Evolutionary conservation across 2,797 vertebrate species (phyloP), one percentile per base, ranked within the genome.

Genomic region (Jordanella pulchra): DNA sequence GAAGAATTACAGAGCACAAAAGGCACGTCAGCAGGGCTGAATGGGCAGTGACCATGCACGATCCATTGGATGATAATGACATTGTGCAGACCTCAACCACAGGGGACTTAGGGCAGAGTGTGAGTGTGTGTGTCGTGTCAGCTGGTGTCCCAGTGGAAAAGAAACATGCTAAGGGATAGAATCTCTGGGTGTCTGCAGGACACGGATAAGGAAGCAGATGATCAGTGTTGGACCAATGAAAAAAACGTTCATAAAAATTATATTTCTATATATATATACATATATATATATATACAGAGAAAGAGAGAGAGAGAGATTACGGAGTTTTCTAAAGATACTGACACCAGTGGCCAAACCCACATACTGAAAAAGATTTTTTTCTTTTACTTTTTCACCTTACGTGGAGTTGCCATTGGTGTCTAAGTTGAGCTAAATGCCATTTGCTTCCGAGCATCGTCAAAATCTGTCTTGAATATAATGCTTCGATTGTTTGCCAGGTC

Each of bases 1-100:
- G 89, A 91, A 90, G 91, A 92, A 93, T 91, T 90, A 89, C 90
- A 78, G 86, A 83, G 86, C 87, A 94, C 91, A 94, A 94, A 93
- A 93, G 93, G 83, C 88, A 86, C 75, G 67, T 88, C 85, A 87
- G 85, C 79, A 80, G 77, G 68, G 84, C 87, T 91, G 89, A 93
- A 93, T 91, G 82, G 90, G 83, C 85, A 87, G 90, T 83, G 89
- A 85, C 88, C 87, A 84, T 75, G 67, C 84, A 84, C 86, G 90
- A 92, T 91, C 90, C 91, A 78, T 92, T 92, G 84, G 89, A 92
- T 86, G 93, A 93, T 92, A 92, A 91, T 91, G 86, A 91, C 89
- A 92, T 93, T 93, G 93, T 91, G 87, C 73, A 82, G 73, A 67
- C 75, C 77, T 42, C 77, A 75, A 87, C 89, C 90, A 85, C 80